These are phyloP conservation scores for Apogon hyalosoma DNA, from an alignment of 2,797 vertebrate genomes.

Conservation along the genomic window DNA sequence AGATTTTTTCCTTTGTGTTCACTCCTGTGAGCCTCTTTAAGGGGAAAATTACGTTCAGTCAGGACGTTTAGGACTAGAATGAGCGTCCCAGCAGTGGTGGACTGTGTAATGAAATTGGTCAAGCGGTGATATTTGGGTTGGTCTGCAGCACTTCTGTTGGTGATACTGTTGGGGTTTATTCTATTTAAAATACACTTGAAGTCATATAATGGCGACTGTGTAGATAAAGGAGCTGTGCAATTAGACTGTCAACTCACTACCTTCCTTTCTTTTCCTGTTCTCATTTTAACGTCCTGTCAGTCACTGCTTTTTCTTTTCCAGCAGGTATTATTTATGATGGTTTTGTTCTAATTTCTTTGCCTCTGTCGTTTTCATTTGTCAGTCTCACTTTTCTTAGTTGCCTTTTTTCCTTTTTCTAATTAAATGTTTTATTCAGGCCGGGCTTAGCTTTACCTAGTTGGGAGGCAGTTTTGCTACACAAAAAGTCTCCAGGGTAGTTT, in stretches of 20 bases:
- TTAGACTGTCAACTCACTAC: constrained; percentile 23
- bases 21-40: constrained; percentile 41
- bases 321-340: constrained; percentile 10
- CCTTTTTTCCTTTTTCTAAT: too few relatives aligned
- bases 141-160: constrained; percentile 25
- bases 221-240: constrained; percentile 48
- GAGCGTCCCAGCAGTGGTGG: constrained; percentile 31
- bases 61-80: constrained; percentile 35
- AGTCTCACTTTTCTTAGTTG: not conserved
- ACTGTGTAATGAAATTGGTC: constrained; percentile 61
- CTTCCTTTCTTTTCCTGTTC: constrained; percentile 3
- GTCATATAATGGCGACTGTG: constrained; percentile 16
- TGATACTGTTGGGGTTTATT: constrained; percentile 29
- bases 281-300: constrained; percentile 27
- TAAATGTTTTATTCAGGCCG: not conserved
- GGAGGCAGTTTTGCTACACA: not conserved
- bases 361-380: too few relatives aligned
- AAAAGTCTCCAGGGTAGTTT: too few relatives aligned
- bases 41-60: constrained; percentile 42
- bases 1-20: constrained; percentile 25
- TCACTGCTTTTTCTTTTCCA: not conserved
- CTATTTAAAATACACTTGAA: constrained; percentile 41
- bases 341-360: too few relatives aligned
- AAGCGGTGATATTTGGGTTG: constrained; percentile 41
- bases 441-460: too few relatives aligned